These are phyloP conservation scores for Lepidocyrtoides sp. DNA, from an alignment of 2,888 invertebrate genomes.

Conservation along the genomic window DNA sequence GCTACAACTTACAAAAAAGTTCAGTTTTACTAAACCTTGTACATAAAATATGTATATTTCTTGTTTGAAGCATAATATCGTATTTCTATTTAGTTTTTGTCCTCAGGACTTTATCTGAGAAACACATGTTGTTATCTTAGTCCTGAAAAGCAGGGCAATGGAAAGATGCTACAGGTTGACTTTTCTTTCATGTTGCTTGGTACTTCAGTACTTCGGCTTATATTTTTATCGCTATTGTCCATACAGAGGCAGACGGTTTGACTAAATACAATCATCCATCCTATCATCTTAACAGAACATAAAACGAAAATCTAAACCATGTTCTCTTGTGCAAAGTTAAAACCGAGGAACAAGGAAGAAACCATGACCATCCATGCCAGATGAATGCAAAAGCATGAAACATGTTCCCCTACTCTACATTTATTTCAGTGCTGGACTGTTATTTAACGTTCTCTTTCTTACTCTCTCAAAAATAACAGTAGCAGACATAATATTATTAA, in stretches of 20 bases:
- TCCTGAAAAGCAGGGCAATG: conserved; percentile 21
- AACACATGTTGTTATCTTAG: conserved; percentile 65
- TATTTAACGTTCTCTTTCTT: too few relatives aligned
- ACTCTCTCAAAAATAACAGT: conserved; percentile 49
- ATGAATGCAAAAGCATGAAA: conserved; percentile 1
- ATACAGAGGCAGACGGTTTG: conserved; percentile 54
- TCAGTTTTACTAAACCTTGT: too few relatives aligned
- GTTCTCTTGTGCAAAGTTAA: conserved; percentile 7
- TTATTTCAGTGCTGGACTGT: not conserved
- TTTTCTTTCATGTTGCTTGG: conserved; percentile 30
- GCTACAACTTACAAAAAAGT: too few relatives aligned
- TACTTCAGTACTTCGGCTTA: not conserved
- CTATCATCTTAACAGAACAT: not conserved
- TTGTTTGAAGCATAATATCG: not conserved
- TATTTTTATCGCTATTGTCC: conserved; percentile 6
- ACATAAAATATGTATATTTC: not conserved
- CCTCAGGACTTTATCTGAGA: not conserved
- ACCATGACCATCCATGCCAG: not conserved
- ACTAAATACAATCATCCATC: too few relatives aligned
- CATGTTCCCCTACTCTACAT: not conserved
- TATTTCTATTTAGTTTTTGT: conserved; percentile 16
- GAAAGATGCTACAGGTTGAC: conserved; percentile 77
- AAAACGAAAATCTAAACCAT: not conserved
- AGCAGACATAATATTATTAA: too few relatives aligned
- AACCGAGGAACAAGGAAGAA: not conserved